Evolutionary conservation across 2,888 invertebrate species (phyloP), one percentile per base, ranked within the genome.

Genomic region (Drosophila formosana): DNA sequence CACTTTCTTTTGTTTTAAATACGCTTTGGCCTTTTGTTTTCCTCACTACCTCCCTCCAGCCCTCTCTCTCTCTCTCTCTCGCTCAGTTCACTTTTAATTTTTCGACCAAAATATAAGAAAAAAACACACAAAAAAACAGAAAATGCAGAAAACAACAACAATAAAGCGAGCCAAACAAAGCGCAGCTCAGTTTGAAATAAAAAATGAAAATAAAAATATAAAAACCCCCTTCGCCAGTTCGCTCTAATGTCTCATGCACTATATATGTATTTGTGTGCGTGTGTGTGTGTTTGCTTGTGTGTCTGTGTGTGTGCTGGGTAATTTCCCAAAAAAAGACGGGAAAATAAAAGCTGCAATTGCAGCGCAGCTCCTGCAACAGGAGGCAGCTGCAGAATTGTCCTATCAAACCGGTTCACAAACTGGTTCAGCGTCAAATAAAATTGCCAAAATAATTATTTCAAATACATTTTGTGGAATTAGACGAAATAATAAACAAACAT

Each of bases 1-100:
- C 82, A 80, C 84, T 82, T 78, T 89, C 82, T 83, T 89, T 90
- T 90, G 89, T 89, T 86, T 90, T 81, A 86, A 80, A 78, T 83
- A 80, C 71, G 77, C 65, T 66, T 78, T 68, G 69, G 77, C 72
- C 75, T 80, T 73, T 73, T 82, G 75, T 77, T 77, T 76, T 73
- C 50, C 73, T 60, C 63, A 18, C 68, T 41, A 56, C 26, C 51
- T 28, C 41, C 39, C 50, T 39, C 46, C n/a, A n/a, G n/a, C n/a
- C 18, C 18, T 18, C 18, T 18, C 77, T 46, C 39, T 43, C 11
- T 13, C 61, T 28, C 45, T 18, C 47, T 23, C 50, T 25, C 34
- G 13, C 13, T 43, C 46, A 47, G 58, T 60, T 23, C 51, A 57
- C 25, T 75, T 71, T 75, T 50, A 71, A 66, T 60, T 62, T 75